Evolutionary conservation across 2,113 vertebrate genomes (phyloP).

Genomic region (Electrona antarctica): DNA sequence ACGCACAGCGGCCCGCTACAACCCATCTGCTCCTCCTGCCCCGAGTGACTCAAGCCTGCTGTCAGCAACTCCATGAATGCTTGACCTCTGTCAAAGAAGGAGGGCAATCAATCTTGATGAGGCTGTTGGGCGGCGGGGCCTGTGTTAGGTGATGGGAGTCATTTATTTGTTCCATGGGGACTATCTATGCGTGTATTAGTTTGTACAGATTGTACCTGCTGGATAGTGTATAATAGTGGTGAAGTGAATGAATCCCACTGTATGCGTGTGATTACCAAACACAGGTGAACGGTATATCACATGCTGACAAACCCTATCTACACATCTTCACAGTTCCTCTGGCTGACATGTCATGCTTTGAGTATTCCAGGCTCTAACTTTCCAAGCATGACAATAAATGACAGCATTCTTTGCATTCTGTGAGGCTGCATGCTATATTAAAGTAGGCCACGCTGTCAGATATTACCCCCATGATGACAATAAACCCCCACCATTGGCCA

Average conservation of each 20-base stretch:
- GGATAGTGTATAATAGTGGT: not conserved
- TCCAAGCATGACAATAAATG: slow-evolving; percentile 68
- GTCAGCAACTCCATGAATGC: slow-evolving; percentile 45
- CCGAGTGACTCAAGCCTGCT: slow-evolving; percentile 41
- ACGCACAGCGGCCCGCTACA: too few relatives aligned
- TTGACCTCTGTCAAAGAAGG: slow-evolving; percentile 37
- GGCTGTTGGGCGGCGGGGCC: slow-evolving; percentile 7
- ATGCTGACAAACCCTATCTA: slow-evolving; percentile 52
- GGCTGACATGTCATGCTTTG: slow-evolving; percentile 66
- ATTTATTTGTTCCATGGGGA: not conserved
- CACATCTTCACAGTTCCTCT: slow-evolving; percentile 55
- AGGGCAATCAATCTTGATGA: slow-evolving; percentile 41
- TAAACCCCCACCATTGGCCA: slow-evolving; percentile 58
- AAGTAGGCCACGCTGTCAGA: slow-evolving; percentile 62
- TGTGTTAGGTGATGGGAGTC: not conserved
- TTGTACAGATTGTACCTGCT: slow-evolving; percentile 8
- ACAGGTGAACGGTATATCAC: slow-evolving; percentile 28
- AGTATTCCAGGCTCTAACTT: slow-evolving; percentile 54
- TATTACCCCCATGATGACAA: slow-evolving; percentile 67
- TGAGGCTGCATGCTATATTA: slow-evolving; percentile 64
- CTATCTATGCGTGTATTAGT: not conserved
- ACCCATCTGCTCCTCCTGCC: slow-evolving; percentile 10
- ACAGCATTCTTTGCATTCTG: slow-evolving; percentile 72
- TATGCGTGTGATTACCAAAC: not conserved
- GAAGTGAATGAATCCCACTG: slow-evolving; percentile 16